Base-by-base conservation (phyloP, 1,140 invertebrate species). In the Calosoma granatense region DNA sequence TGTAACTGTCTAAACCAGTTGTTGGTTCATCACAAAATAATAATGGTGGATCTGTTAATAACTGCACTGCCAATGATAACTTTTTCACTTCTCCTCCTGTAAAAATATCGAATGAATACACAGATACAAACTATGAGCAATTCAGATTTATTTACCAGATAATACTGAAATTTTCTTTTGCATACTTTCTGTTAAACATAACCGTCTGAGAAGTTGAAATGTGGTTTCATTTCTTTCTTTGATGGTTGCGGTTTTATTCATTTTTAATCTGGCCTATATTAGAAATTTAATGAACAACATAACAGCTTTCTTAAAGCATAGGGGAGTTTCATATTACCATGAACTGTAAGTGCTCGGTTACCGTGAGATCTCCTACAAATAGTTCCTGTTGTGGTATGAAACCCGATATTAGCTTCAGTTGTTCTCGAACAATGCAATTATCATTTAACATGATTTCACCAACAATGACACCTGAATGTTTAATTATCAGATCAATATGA, bases 41-140 rank as follows among this genome's bases (percentile, higher is more conserved):
- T 51, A 91, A 79, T 20, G 79, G 80, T 14, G 87, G 87, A 69
- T 91, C 85, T 54, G 82, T 86, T 3, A 90, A 73, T 0, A 90
- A 72, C 81, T 85, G 65, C 54, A 73, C 85, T 39, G 90, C 93
- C 62, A 96, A 79, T 1, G 90, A 83, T 4, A 96, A 76, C 63
- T 90, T 76, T 69, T 92, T 93, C 64, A 83, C 83, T 69, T 97
- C 92, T 1, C 94, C 94, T 1, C 92, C 90, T 1, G 92, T 95
- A 62, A n/a, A n/a, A n/a, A n/a, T n/a, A n/a, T n/a, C n/a, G n/a
- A n/a, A n/a, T n/a, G n/a, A n/a, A n/a, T n/a, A n/a, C n/a, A n/a
- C n/a, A n/a, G n/a, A n/a, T n/a, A n/a, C n/a, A n/a, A n/a, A n/a
- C n/a, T n/a, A n/a, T 78, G 74, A 57, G 73, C 74, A 62, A 74